Evolutionary conservation across 1,140 invertebrate species (phyloP).

Genomic region (Bombus pascuorum): DNA sequence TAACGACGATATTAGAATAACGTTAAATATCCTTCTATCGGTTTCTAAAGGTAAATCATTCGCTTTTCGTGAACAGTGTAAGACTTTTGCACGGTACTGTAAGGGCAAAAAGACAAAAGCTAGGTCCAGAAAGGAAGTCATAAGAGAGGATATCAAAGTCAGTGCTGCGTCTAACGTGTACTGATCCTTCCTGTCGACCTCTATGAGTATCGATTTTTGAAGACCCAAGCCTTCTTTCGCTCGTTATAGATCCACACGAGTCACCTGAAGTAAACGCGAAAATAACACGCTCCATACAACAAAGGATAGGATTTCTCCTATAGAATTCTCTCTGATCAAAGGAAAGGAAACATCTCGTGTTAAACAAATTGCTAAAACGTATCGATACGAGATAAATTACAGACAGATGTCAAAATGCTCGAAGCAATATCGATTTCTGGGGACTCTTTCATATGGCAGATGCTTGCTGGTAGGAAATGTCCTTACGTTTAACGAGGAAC

Average conservation of each 20-base stretch:
- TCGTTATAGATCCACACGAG: conserved; percentile 5
- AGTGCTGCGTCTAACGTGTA: conserved; percentile 10
- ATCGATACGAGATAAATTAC: neutral
- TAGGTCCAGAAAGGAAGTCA: neutral
- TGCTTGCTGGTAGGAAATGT: neutral
- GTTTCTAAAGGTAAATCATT: neutral
- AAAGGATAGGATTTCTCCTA: neutral
- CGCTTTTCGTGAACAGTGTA: neutral
- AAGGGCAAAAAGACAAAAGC: neutral
- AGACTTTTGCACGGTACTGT: neutral
- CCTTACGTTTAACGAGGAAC: neutral
- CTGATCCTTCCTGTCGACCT: conserved; percentile 59
- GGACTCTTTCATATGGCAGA: neutral
- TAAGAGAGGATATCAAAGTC: conserved; percentile 53
- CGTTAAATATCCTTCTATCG: neutral
- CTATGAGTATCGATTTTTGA: conserved; percentile 41
- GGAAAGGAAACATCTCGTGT: rapidly evolving
- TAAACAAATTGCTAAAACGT: neutral
- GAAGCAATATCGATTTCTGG: too few relatives aligned
- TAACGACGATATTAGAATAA: neutral
- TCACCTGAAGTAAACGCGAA: conserved; percentile 5
- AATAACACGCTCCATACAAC: neutral
- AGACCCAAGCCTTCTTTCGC: conserved; percentile 6
- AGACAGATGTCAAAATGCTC: neutral
- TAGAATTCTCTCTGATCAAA: neutral